Percentiles rank a stretch among this genome's conserved stretches.
phyloP scores from a whole-genome alignment of 1,140 invertebrate species.

The Dendrolimus kikuchii region DNA sequence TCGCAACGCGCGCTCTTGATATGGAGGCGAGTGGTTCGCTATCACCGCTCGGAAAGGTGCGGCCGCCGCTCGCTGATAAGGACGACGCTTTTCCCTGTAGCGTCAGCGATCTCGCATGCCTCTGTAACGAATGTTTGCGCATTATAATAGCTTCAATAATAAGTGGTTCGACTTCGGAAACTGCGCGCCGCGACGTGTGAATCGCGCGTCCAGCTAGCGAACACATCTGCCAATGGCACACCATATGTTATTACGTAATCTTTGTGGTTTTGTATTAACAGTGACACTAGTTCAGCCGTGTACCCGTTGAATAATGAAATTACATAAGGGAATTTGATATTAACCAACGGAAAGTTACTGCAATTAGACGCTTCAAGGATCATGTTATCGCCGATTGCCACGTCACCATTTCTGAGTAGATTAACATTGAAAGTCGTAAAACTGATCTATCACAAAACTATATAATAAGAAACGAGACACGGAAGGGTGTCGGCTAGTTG shows the following conservation, averaged over 20 bases:
- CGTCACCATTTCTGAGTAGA: too few relatives aligned
- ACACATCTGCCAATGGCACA: constrained; percentile 47
- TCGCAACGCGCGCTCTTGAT: constrained; percentile 37
- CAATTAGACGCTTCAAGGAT: background rate
- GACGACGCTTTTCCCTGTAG: constrained; percentile 58
- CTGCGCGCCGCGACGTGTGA: constrained; percentile 1
- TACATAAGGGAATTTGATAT: constrained; percentile 1
- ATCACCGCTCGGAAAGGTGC: constrained; percentile 63
- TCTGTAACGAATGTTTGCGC: constrained; percentile 24
- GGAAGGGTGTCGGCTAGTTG: too few relatives aligned
- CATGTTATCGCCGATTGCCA: too few relatives aligned
- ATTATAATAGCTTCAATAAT: constrained; percentile 7
- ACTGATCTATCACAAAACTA: background rate
- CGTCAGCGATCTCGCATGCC: constrained; percentile 45
- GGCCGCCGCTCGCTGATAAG: constrained; percentile 63
- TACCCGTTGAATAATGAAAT: constrained; percentile 10
- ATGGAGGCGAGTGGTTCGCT: constrained; percentile 41
- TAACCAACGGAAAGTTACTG: background rate
- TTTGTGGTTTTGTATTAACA: constrained; percentile 23
- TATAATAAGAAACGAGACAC: background rate
- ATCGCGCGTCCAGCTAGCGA: constrained; percentile 19
- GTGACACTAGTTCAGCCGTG: constrained; percentile 22
- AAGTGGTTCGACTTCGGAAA: constrained; percentile 16
- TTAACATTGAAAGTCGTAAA: background rate
- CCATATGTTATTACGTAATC: constrained; percentile 59